These are phyloP conservation scores for Heliconius nattereri DNA, from an alignment of 1,140 invertebrate species.

Conservation along the genomic window DNA sequence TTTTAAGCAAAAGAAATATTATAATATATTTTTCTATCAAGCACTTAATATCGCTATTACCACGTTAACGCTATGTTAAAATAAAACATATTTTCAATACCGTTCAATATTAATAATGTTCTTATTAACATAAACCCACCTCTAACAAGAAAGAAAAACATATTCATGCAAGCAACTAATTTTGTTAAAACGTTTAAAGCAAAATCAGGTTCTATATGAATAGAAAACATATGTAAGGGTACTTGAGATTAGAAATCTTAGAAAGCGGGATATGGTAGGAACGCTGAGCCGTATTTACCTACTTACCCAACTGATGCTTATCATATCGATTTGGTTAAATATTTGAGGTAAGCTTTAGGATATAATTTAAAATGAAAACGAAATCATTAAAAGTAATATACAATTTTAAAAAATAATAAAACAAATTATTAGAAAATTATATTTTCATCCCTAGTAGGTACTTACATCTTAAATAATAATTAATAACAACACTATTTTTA, in stretches of 20 bases:
- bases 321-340: not conserved
- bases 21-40: not conserved
- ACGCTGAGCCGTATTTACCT: not conserved
- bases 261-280: not conserved
- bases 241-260: conserved; percentile 5
- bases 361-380: not conserved
- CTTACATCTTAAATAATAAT: no score
- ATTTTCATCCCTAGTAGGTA: no score
- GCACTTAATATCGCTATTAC: not conserved
- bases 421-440: no score
- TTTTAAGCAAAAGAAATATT: no score
- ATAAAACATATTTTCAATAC: not conserved
- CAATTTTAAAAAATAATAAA: no score
- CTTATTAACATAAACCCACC: not conserved
- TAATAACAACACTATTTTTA: no score
- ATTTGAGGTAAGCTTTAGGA: not conserved
- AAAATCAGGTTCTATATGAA: not conserved
- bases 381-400: not conserved
- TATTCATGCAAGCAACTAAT: not conserved
- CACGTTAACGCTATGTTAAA: not conserved
- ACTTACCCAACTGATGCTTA: not conserved
- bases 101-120: not conserved
- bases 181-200: not conserved
- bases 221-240: conserved; percentile 2
- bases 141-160: not conserved